Evolutionary conservation across 2,888 invertebrate genomes (phyloP), one percentile per base, ranked within the genome.

Genomic region (Drosophila vallismaia): DNA sequence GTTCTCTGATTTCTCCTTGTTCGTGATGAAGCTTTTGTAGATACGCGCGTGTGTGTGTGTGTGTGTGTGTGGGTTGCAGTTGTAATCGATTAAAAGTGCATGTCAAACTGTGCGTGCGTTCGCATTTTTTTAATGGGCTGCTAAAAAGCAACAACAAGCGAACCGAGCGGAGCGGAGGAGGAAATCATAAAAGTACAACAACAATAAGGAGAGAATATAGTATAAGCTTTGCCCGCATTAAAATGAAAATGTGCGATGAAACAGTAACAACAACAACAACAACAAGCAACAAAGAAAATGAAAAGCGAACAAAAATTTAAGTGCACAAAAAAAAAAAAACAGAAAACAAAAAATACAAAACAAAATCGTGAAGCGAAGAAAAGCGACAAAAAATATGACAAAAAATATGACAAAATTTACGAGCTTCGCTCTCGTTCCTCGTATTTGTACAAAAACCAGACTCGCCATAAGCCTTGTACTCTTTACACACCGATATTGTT

Each of bases 361-460:
- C 57, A 54, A n/a, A 38, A n/a, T n/a, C n/a, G n/a, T 44, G 10
- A 19, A 9, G 44, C 5, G 71, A 78, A 58, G 53, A 50, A 59
- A 77, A 78, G 82, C 80, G 86, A 19, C 19, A 71, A 79, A 87
- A 86, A 85, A 85, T 79, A 78, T 80, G 82, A 82, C 82, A 71
- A 79, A 87, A 86, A 85, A 85, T 79, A 82, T 80, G 82, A 82
- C 82, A 82, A 87, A 82, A 82, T 82, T 82, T 82, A 82, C 88
- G 82, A 87, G 88, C 81, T 63, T 51, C 57, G 59, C 63, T 67
- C 54, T 67, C 54, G 62, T 36, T 63, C 64, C 69, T 79, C 80
- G 79, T 83, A 80, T 84, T 79, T 84, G 69, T 74, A 63, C 67
- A 72, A n/a, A n/a, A 45, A 57, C 55, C 55, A 55, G 42, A 57